These are phyloP conservation scores for Carcinoscorpius rotundicauda DNA, from an alignment of 1,140 invertebrate species.

Conservation along the genomic window DNA sequence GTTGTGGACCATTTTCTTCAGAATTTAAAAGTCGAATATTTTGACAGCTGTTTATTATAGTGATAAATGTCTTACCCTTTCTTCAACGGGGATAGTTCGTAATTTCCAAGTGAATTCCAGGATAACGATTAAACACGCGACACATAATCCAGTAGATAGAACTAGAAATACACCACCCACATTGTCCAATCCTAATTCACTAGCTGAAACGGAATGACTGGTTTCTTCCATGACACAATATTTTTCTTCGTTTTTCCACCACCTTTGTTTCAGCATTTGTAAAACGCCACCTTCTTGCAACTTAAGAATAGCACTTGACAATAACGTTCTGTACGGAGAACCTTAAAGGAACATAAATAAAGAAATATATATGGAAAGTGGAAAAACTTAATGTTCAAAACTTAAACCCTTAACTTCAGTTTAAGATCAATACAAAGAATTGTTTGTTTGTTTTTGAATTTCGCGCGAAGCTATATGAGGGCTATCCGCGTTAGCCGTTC, in stretches of 20 bases:
- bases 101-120: constrained; percentile 30
- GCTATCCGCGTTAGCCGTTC: too few relatives aligned
- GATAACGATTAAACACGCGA: constrained; percentile 27
- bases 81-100: constrained; percentile 24
- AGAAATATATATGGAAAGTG: too few relatives aligned
- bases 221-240: constrained; percentile 25
- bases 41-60: too few relatives aligned
- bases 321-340: constrained; percentile 36
- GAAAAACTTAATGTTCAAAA: too few relatives aligned
- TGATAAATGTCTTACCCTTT: constrained; percentile 19
- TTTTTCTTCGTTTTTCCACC: constrained; percentile 25
- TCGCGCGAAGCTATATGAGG: too few relatives aligned
- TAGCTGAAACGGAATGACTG: constrained; percentile 23
- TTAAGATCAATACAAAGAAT: too few relatives aligned
- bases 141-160: constrained; percentile 28
- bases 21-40: too few relatives aligned
- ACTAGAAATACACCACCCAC: constrained; percentile 39
- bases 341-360: constrained; percentile 14
- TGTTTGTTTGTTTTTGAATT: too few relatives aligned
- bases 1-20: too few relatives aligned
- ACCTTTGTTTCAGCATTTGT: constrained; percentile 34
- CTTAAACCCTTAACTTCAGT: too few relatives aligned
- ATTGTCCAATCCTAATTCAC: constrained; percentile 33
- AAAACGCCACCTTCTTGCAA: constrained; percentile 38
- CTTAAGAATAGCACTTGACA: constrained; percentile 38